These are phyloP conservation scores for Pseudoatta argentina DNA, from an alignment of 1,140 invertebrate species.

Conservation along the genomic window DNA sequence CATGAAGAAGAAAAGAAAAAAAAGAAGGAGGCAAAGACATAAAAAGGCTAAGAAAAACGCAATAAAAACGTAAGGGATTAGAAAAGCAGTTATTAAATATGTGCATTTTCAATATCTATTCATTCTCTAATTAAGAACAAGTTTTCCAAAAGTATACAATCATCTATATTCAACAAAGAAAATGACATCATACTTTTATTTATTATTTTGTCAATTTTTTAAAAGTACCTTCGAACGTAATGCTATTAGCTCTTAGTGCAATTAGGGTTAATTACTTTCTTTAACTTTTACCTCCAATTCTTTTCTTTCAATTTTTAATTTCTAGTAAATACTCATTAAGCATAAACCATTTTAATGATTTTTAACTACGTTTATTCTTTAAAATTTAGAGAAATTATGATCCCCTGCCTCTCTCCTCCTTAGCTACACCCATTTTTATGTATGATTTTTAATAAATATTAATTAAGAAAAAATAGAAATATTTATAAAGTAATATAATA, in stretches of 20 bases:
- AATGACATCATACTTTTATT: not conserved
- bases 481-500: not conserved
- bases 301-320: no score
- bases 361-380: no score
- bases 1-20: not conserved
- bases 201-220: not conserved
- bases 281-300: no score
- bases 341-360: no score
- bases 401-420: no score
- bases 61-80: conserved; percentile 16
- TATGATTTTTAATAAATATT: not conserved
- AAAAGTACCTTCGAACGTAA: not conserved
- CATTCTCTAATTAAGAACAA: not conserved
- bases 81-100: conserved; percentile 13
- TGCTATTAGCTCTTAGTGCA: not conserved
- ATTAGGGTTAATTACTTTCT: not conserved
- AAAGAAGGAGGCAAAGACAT: not conserved
- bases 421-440: no score
- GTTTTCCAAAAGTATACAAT: conserved; percentile 3
- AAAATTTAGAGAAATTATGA: no score
- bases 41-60: not conserved
- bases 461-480: conserved; percentile 7
- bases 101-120: conserved; percentile 16
- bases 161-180: conserved; percentile 22
- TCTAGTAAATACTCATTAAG: no score